phyloP scores from a whole-genome alignment of 2,113 vertebrate genomes.

The Grus americana region DNA sequence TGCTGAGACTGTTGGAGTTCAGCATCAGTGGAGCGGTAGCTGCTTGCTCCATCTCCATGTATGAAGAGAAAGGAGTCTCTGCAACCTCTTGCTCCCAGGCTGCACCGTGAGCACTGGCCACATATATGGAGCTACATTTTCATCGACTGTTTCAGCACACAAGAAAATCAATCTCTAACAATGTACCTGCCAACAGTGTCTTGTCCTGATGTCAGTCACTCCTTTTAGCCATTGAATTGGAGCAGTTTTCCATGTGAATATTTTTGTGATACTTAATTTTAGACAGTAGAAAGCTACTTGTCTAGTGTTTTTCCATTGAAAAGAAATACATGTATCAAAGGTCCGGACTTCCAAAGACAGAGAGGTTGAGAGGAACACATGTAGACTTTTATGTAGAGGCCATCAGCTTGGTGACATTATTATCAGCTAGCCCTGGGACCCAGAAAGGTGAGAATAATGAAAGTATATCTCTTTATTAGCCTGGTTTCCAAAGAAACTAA shows the following conservation, averaged over 20 bases:
- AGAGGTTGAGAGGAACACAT: background rate
- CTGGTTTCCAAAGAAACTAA: background rate
- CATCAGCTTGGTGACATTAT: background rate
- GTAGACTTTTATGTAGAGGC: background rate
- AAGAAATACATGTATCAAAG: background rate
- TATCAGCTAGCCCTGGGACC: background rate
- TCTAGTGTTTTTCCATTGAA: background rate
- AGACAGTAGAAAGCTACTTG: background rate
- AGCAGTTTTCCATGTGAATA: background rate
- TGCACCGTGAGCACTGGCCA: background rate
- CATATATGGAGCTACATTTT: background rate
- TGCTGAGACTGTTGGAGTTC: background rate
- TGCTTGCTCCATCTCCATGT: background rate
- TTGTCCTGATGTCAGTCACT: background rate
- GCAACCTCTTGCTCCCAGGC: background rate
- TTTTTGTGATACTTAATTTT: background rate
- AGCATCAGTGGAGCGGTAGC: background rate
- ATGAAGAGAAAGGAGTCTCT: background rate
- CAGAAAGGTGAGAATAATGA: background rate
- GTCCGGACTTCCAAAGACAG: background rate
- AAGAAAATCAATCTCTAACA: background rate
- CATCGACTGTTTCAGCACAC: background rate
- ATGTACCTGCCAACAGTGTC: background rate
- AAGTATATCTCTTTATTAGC: background rate
- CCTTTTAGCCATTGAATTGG: background rate